phyloP scores from a whole-genome alignment of 2,797 vertebrate species.

The Lutjanus argentimaculatus region DNA sequence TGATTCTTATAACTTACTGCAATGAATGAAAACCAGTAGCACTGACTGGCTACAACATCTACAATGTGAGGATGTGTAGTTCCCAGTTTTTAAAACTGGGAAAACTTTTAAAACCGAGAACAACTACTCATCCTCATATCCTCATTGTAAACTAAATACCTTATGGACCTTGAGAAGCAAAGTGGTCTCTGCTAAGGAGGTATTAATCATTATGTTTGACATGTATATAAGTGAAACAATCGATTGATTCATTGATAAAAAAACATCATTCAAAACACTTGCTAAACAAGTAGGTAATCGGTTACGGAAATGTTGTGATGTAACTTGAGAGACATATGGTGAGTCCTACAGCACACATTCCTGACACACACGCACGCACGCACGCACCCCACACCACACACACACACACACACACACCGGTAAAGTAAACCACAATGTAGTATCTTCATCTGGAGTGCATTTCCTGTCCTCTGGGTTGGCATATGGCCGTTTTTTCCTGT shows the following conservation, averaged over 20 bases:
- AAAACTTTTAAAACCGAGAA: too few relatives aligned
- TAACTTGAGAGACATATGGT: constrained; percentile 31
- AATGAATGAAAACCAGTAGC: neutral
- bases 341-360: constrained; percentile 27
- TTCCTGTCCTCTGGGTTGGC: constrained; percentile 71
- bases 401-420: constrained; percentile 38
- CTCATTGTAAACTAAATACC: neutral
- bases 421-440: constrained; percentile 62
- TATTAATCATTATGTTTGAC: neutral
- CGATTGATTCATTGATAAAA: neutral
- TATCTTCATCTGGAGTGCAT: constrained; percentile 78
- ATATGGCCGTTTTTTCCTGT: constrained; percentile 50
- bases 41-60: neutral
- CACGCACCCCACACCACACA: too few relatives aligned
- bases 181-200: neutral
- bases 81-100: neutral
- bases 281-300: neutral
- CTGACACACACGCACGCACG: constrained; percentile 17
- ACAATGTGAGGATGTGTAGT: constrained; percentile 4
- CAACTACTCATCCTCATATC: too few relatives aligned
- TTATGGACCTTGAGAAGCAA: neutral
- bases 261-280: neutral
- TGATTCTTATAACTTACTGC: neutral
- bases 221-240: neutral
- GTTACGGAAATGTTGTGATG: constrained; percentile 12